Evolutionary conservation across 2,797 vertebrate species (phyloP).

Genomic region (Rhadinocentrus ornatus): DNA sequence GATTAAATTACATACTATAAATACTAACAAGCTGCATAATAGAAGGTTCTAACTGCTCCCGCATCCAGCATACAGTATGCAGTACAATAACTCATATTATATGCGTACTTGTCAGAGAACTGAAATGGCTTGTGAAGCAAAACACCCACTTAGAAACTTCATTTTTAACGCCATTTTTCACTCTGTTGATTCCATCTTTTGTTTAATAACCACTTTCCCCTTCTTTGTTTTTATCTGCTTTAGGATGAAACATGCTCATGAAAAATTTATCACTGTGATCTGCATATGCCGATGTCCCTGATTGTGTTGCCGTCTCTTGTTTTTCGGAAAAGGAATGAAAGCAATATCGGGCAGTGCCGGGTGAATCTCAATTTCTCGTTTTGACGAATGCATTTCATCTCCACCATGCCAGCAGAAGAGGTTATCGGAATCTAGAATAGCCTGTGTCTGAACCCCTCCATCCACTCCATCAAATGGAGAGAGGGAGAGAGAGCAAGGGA

Average conservation of each 20-base stretch:
- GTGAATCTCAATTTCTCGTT: constrained; percentile 64
- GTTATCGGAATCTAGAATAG: constrained; percentile 55
- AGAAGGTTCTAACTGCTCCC: constrained; percentile 40
- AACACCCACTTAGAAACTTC: constrained; percentile 70
- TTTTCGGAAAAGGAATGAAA: constrained; percentile 62
- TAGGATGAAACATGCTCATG: constrained; percentile 73
- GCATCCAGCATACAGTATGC: constrained; percentile 28
- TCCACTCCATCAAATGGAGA: constrained; percentile 48
- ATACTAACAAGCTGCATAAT: constrained; percentile 43
- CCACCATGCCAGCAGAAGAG: constrained; percentile 39
- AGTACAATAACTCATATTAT: constrained; percentile 36
- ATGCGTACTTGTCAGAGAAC: constrained; percentile 59
- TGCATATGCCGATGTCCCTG: constrained; percentile 79
- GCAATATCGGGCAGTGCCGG: constrained; percentile 52
- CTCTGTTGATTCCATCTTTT: constrained; percentile 75
- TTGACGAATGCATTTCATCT: constrained; percentile 71
- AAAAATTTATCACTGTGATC: constrained; percentile 77
- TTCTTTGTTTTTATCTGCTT: constrained; percentile 62
- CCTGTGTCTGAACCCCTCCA: constrained; percentile 51
- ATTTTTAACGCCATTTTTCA: constrained; percentile 63
- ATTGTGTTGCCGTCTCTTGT: constrained; percentile 71
- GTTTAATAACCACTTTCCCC: constrained; percentile 71
- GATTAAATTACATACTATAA: constrained; percentile 33
- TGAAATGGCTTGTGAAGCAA: constrained; percentile 72
- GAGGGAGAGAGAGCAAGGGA: constrained; percentile 26